Conservation (phyloP, 2,888 invertebrate species). For the Muscina levida region DNA sequence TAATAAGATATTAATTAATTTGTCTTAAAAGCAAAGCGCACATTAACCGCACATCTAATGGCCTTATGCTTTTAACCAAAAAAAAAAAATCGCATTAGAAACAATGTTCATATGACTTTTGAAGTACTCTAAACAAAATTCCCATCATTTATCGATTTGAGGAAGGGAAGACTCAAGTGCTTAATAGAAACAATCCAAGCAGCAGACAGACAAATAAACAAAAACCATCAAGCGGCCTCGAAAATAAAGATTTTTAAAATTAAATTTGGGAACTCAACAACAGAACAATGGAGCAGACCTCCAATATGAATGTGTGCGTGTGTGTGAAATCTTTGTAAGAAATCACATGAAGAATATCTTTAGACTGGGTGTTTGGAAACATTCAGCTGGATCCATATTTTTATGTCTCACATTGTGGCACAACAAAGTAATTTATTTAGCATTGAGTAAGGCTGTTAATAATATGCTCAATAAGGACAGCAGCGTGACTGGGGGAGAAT, state of each 20-base stretch:
- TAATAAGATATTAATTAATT: conserved; percentile 19
- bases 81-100: background rate
- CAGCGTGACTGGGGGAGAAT: background rate
- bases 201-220: background rate
- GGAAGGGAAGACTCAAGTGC: background rate
- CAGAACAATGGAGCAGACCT: background rate
- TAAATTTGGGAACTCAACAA: background rate
- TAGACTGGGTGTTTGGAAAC: background rate
- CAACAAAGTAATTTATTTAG: background rate
- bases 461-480: background rate
- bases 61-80: background rate
- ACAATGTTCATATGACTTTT: background rate
- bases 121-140: conserved; percentile 49
- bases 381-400: background rate
- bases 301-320: background rate
- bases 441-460: conserved; percentile 24
- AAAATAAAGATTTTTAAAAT: background rate
- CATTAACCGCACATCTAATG: background rate
- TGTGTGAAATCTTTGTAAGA: background rate
- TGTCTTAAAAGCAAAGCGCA: background rate
- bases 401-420: too few species aligned
- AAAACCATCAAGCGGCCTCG: background rate
- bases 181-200: background rate
- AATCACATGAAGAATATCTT: background rate
- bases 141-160: conserved; percentile 26